Percentiles rank a stretch among this genome's conserved stretches.
phyloP scores from a whole-genome alignment of 2,797 vertebrate genomes.

The Takifugu ocellatus region DNA sequence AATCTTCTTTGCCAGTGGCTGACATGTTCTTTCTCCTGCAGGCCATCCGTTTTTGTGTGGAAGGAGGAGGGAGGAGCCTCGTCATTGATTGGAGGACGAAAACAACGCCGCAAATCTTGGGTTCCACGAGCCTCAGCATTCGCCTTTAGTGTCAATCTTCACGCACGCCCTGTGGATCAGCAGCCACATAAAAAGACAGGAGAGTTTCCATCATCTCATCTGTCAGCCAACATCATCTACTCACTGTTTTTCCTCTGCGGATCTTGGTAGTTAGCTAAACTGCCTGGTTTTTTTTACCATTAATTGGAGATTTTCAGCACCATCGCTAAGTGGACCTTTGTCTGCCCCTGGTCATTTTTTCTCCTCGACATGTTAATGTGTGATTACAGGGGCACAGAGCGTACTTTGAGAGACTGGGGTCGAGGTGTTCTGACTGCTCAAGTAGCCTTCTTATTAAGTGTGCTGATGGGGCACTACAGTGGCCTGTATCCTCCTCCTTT shows the following conservation, averaged over 20 bases:
- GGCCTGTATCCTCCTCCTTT: constrained; percentile 90
- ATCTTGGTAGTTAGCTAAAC: constrained; percentile 49
- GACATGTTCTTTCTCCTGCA: constrained; percentile 19
- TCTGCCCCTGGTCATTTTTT: constrained; percentile 27
- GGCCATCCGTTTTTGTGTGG: constrained; percentile 68
- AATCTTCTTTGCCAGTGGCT: neutral
- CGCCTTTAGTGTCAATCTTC: constrained; percentile 58
- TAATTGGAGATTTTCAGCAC: constrained; percentile 42
- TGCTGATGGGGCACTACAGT: constrained; percentile 83
- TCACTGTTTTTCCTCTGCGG: constrained; percentile 32
- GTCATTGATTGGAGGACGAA: constrained; percentile 65
- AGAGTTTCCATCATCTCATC: constrained; percentile 37
- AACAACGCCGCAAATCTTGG: constrained; percentile 58
- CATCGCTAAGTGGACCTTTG: constrained; percentile 43
- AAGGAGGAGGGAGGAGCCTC: constrained; percentile 52
- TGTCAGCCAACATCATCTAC: constrained; percentile 28
- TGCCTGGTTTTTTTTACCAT: constrained; percentile 42
- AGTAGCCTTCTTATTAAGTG: constrained; percentile 72
- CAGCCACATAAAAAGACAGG: constrained; percentile 34
- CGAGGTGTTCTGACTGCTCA: constrained; percentile 56
- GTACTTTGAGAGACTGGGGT: constrained; percentile 39
- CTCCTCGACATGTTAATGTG: constrained; percentile 52
- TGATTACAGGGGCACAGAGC: constrained; percentile 46
- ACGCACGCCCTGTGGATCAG: constrained; percentile 50
- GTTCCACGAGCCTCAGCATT: constrained; percentile 45